Base-by-base conservation (phyloP, 2,797 vertebrate species). In the Megalops cyprinoides region DNA sequence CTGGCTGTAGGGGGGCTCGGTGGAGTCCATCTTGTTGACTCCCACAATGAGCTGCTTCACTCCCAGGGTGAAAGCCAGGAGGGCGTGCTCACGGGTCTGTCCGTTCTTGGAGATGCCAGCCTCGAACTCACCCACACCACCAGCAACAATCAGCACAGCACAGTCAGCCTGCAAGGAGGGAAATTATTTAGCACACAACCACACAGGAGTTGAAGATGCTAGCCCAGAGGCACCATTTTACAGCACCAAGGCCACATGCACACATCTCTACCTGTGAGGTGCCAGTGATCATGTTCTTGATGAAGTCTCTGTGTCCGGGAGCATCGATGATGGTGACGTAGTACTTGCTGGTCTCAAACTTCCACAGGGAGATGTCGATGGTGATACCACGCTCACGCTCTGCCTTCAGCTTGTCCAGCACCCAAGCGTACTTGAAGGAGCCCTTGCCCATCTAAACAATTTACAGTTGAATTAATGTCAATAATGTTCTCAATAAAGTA, bases 21-120 rank as follows among this genome's bases (percentile, higher is more conserved):
- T 95, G 87, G 93, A 94, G 90, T 95, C 94, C 94, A 95, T 96
- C 88, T 96, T 95, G 93, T 96, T 95, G 85, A 95, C 88, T 0
- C 94, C 95, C 4, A 94, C 94, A 0, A 94, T 93, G 83, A 94
- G 92, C 90, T 95, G 94, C 88, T 95, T 95, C 77, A 96, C 95
- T 10, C 95, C 94, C 0, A 95, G 89, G 3, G 94, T 95, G 90
- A 83, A 95, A 79, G 94, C 94, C 78, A 95, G 87, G 83, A 95
- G 93, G 76, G 93, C 94, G 67, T 95, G 95, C 86, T 96, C 95
- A 75, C 94, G 94, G 81, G 95, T 95, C 92, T 95, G 95, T 3
- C 95, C 94, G 39, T 94, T 95, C 89, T 95, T 94, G 73, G 94
- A 96, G 86, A 96, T 96, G 84, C 95, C 94, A 9, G 94, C 94